These are phyloP conservation scores for Stenopsyche tienmushanensis DNA, from an alignment of 1,140 invertebrate genomes.

Conservation along the genomic window DNA sequence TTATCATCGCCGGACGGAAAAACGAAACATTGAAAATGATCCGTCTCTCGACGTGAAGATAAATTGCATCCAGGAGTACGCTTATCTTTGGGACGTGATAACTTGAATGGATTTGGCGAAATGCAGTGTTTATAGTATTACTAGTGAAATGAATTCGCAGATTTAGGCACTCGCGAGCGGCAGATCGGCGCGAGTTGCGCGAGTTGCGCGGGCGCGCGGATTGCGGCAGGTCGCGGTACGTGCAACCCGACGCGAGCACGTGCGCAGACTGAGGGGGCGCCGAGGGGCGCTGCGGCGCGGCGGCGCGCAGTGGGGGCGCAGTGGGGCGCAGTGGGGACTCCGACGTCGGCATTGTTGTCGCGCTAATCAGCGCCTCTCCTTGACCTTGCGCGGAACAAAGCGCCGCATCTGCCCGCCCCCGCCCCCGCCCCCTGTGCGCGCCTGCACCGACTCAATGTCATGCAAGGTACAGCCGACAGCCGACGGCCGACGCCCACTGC, in stretches of 20 bases:
- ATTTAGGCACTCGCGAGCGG: neutral
- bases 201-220: neutral
- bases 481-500: neutral
- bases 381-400: neutral
- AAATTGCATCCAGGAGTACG: too few relatives aligned
- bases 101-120: too few relatives aligned
- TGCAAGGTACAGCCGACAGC: neutral
- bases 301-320: constrained; percentile 15
- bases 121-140: neutral
- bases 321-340: neutral
- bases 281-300: neutral
- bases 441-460: neutral
- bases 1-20: too few relatives aligned
- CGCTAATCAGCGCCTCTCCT: neutral
- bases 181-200: neutral
- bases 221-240: neutral
- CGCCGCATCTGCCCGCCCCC: neutral
- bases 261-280: neutral
- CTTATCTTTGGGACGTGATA: too few relatives aligned
- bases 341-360: neutral
- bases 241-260: neutral
- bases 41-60: too few relatives aligned
- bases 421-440: too few relatives aligned
- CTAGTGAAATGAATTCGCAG: neutral
- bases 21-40: too few relatives aligned